A percentile compares a stretch with the other conserved stretches of the same genome.
Evolutionary conservation across 2,113 vertebrate genomes (phyloP).

Genomic region (Todiramphus saurophagus): DNA sequence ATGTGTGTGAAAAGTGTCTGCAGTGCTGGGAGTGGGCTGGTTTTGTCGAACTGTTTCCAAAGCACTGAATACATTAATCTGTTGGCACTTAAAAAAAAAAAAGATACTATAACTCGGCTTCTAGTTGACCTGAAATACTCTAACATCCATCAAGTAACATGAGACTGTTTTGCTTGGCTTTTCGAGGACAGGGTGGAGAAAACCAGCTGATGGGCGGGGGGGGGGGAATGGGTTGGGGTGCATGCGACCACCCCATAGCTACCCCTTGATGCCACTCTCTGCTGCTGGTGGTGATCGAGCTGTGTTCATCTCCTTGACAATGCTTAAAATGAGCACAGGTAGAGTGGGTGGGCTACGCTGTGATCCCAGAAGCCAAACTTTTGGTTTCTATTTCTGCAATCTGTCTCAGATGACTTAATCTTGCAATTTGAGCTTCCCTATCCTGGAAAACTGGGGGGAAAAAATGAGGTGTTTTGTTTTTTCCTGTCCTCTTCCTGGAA

Average conservation of each 20-base stretch:
- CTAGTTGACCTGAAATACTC: conserved; percentile 28
- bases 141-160: neutral
- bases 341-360: neutral
- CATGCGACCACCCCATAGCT: neutral
- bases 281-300: neutral
- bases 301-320: neutral
- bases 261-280: neutral
- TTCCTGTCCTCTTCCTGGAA: too few relatives aligned
- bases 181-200: neutral
- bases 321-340: neutral
- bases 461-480: neutral
- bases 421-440: neutral
- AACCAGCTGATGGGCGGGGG: neutral
- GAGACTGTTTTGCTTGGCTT: neutral
- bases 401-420: neutral
- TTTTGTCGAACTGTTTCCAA: conserved; percentile 6
- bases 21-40: neutral
- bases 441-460: neutral
- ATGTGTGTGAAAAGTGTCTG: neutral
- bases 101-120: neutral
- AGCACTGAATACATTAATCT: conserved; percentile 10
- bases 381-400: neutral
- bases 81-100: neutral
- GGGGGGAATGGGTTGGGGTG: neutral
- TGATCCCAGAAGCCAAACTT: neutral